Evolutionary conservation across 2,797 vertebrate genomes (phyloP).

Genomic region (Pygocentrus nattereri): DNA sequence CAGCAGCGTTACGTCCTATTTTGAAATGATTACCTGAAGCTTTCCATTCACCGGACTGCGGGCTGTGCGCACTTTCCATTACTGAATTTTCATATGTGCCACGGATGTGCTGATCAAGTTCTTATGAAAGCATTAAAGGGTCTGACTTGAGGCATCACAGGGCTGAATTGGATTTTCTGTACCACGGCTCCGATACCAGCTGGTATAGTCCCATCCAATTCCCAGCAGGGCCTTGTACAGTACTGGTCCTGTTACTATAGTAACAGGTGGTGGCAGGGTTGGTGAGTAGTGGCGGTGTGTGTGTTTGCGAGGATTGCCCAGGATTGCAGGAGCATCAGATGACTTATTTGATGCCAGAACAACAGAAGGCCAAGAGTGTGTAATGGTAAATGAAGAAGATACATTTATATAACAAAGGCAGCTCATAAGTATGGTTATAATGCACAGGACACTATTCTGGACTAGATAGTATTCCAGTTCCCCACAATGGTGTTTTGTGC

Average conservation of each 20-base stretch:
- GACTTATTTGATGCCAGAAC: slow-evolving; percentile 1
- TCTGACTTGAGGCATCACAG: neutral
- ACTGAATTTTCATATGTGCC: neutral
- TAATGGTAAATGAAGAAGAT: neutral
- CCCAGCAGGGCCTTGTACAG: slow-evolving; percentile 22
- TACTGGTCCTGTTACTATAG: slow-evolving; percentile 36
- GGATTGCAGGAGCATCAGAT: neutral
- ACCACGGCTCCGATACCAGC: neutral
- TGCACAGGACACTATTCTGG: neutral
- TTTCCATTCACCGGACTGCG: neutral
- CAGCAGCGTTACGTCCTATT: too few species aligned
- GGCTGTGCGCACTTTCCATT: neutral
- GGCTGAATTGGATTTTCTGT: slow-evolving; percentile 12
- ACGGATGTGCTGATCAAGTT: neutral
- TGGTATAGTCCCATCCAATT: neutral
- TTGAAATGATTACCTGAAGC: neutral
- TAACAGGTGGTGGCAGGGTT: neutral
- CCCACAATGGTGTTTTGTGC: too few species aligned
- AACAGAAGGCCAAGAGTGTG: neutral
- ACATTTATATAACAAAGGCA: neutral
- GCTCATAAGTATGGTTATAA: neutral
- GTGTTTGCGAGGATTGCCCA: neutral
- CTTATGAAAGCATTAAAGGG: slow-evolving; percentile 14
- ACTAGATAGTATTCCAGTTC: neutral
- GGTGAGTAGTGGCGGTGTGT: neutral